Percentiles rank a stretch among this genome's conserved stretches.
Evolutionary conservation across 2,888 invertebrate species (phyloP).

Genomic region (Habroteleia sp.): DNA sequence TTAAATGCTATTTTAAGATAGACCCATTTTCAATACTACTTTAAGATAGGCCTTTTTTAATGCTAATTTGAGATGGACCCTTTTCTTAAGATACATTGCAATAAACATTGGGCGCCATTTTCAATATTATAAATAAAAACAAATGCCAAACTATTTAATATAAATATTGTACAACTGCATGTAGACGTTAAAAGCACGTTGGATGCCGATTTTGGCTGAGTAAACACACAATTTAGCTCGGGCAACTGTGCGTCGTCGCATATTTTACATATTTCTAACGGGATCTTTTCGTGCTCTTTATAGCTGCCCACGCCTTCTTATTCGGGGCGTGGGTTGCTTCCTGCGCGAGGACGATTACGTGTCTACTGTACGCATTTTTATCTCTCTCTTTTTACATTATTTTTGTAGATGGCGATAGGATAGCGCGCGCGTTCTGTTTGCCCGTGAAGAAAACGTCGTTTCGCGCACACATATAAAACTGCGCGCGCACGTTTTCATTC

Average conservation of each 20-base stretch:
- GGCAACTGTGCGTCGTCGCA: background rate
- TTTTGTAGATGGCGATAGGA: conserved; percentile 51
- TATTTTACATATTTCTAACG: conserved; percentile 51
- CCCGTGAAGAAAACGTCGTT: conserved; percentile 5
- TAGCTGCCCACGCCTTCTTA: conserved; percentile 46
- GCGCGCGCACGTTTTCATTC: background rate
- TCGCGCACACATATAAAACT: no score
- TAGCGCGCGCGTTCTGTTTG: conserved; percentile 37
- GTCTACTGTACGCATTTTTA: conserved; percentile 51
- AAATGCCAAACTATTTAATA: no score
- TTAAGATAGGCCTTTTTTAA: no score
- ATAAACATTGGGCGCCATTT: no score
- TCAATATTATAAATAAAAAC: no score
- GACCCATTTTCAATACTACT: no score
- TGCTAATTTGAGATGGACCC: no score
- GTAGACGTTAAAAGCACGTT: no score
- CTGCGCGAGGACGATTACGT: conserved; percentile 73
- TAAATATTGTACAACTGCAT: no score
- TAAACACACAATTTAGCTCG: no score
- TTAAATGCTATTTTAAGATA: no score
- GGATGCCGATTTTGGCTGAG: background rate
- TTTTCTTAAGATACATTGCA: no score
- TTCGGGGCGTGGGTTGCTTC: conserved; percentile 72
- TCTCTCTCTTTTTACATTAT: conserved; percentile 20
- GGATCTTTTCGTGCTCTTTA: conserved; percentile 49